Base-by-base conservation (phyloP, 2,113 vertebrate species). In the Recurvirostra avosetta region DNA sequence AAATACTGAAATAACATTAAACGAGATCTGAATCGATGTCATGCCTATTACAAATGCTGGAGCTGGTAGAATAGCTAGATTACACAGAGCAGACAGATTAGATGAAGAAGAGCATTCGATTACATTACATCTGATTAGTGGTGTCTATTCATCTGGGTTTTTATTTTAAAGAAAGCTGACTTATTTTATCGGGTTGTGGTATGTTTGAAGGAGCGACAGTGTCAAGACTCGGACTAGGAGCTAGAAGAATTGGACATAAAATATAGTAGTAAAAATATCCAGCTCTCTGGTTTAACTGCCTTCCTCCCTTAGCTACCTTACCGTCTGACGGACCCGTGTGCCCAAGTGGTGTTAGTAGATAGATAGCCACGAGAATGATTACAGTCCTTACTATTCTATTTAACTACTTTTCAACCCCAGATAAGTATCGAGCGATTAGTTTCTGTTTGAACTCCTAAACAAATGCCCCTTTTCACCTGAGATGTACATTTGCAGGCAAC, bases 1-100 rank as follows among this genome's bases (percentile, higher is more conserved):
- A 95, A 92, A 92, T 71, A 85, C 30, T 50, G 84, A 95, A 97
- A 92, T 96, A 94, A 95, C 87, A 80, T 79, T 77, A 86, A 67
- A 55, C 5, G 36, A 95, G 91, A 80, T 88, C 45, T 41, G 94
- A 94, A 94, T 96, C 95, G 5, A 67, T 93, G 96, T 90, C 90
- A 95, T 92, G 96, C 90, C 96, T 90, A 2, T 96, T 96, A 90
- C 82, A 38, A 80, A 36, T 50, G 89, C 94, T 63, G 84, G 91
- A 71, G 93, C 80, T 88, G 77, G 88, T 65, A 63, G 92, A 93
- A 90, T 90, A 55, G 94, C 79, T 63, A 86, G 80, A 92, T 95
- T 88, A 94, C 94, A 82, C 75, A 94, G 71, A 32, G 84, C 5
- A 92, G 90, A 32, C 76, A 95, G 94, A 97, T 94, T 61, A 96